Conservation (phyloP, 2,797 vertebrate genomes). For the Poeciliopsis turneri region DNA sequence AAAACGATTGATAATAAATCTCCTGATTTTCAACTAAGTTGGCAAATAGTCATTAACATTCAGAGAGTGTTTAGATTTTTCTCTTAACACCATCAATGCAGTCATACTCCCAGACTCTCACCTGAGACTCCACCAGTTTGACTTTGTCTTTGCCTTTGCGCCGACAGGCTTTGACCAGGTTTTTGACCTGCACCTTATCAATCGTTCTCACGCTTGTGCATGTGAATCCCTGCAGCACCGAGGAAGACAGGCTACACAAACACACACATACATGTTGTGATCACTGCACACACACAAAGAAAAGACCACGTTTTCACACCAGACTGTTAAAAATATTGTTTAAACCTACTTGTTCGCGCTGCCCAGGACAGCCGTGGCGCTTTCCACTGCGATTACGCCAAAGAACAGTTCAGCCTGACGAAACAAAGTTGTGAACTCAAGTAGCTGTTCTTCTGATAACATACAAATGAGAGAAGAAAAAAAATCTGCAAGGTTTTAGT, state of each 20-base stretch:
- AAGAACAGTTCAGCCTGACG: constrained; percentile 77
- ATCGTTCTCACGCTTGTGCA: constrained; percentile 66
- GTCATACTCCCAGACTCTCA: constrained; percentile 33
- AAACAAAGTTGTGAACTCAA: background rate
- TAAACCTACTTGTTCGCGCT: constrained; percentile 64
- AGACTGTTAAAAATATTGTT: background rate
- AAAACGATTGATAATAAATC: background rate
- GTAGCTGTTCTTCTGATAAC: background rate
- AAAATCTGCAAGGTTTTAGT: background rate
- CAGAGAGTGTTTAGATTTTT: background rate
- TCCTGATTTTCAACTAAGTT: background rate
- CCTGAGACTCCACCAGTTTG: constrained; percentile 75
- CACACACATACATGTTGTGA: constrained; percentile 27
- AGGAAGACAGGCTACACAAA: constrained; percentile 72
- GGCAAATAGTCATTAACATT: background rate
- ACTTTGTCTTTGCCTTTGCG: constrained; percentile 52
- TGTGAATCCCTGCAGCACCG: constrained; percentile 80
- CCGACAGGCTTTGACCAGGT: constrained; percentile 70
- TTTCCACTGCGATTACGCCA: constrained; percentile 39
- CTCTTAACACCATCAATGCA: background rate
- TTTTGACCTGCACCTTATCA: constrained; percentile 28
- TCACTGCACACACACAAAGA: background rate
- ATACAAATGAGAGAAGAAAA: too few species aligned
- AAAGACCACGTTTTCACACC: background rate
- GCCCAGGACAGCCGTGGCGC: constrained; percentile 14